Base-by-base conservation (phyloP, 1,140 invertebrate species). In the Mactra quadrangularis region DNA sequence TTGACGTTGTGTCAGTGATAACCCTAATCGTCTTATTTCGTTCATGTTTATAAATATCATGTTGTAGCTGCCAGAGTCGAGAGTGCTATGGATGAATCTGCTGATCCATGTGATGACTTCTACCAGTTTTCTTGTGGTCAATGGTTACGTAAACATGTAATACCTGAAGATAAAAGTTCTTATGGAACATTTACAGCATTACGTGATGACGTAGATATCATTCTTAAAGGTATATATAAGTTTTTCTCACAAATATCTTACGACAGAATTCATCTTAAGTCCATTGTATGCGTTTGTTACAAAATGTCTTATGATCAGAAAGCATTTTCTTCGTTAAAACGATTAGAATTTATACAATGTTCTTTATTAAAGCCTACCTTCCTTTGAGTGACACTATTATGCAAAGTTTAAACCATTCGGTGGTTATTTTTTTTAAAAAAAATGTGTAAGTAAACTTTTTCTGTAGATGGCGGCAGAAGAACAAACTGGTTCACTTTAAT, bases 71-170 rank as follows among this genome's bases (percentile, higher is more conserved):
- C 78, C 15, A 50, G 55, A 15, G 82, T 95, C 19, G 83, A 94
- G 38, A 88, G 89, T 3, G 90, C 91, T 29, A 92, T 95, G 78
- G 93, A 95, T 71, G 59, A 81, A 19, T 92, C 93, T 0, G 94
- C 96, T 4, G 94, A 98, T 92, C 98, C 98, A 0, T 99, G 98
- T 91, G 95, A 97, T 19, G 97, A 99, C 93, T 99, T 99, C 93
- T 99, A 99, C 92, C 94, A 96, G 62, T 99, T 96, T 92, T 95
- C 98, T 0, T 99, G 98, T 90, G 97, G 87, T 6, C 52, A 50
- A 3, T 88, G 86, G 86, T 27, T 85, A 1, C 68, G 68, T 57
- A 53, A 50, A 25, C 62, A 85, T 45, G 66, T 79, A 3, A 87
- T 87, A 19, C 84, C 86, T 15, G 83, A 85, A 50, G 83, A 85